These are phyloP conservation scores for Damaliscus lunatus DNA, from an alignment of 2,113 vertebrate species.

Conservation along the genomic window DNA sequence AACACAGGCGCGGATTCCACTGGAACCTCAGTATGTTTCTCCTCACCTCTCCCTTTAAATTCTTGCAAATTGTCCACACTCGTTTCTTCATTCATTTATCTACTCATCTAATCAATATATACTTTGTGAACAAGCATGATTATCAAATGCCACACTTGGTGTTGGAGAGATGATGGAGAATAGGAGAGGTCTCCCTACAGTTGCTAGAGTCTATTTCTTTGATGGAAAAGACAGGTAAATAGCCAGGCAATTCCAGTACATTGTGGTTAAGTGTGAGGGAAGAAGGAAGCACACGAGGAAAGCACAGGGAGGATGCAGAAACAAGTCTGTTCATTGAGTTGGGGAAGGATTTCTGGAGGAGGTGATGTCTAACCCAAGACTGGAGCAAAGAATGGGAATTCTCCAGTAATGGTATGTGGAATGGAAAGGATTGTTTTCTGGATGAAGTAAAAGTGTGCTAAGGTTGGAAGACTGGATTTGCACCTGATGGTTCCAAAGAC, in stretches of 20 bases:
- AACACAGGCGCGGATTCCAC: background rate
- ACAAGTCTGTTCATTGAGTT: background rate
- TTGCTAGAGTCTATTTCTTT: background rate
- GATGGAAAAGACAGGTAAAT: background rate
- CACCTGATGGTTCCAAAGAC: background rate
- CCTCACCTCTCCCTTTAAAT: background rate
- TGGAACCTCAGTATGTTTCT: background rate
- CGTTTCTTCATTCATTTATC: background rate
- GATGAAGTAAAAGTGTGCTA: background rate
- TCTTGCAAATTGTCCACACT: background rate
- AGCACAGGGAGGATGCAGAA: background rate
- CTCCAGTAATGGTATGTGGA: background rate
- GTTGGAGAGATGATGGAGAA: background rate
- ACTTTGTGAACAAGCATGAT: background rate
- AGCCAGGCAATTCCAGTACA: background rate
- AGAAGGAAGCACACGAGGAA: background rate
- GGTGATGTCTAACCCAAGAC: background rate
- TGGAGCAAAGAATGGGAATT: background rate
- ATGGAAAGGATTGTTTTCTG: background rate
- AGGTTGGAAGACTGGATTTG: background rate
- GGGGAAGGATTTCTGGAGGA: background rate
- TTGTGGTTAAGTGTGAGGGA: background rate
- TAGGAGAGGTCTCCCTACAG: background rate
- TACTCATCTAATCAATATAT: background rate
- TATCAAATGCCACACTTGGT: background rate